Evolutionary conservation across 1,140 invertebrate genomes (phyloP).

Genomic region (Metopolophium dirhodum): DNA sequence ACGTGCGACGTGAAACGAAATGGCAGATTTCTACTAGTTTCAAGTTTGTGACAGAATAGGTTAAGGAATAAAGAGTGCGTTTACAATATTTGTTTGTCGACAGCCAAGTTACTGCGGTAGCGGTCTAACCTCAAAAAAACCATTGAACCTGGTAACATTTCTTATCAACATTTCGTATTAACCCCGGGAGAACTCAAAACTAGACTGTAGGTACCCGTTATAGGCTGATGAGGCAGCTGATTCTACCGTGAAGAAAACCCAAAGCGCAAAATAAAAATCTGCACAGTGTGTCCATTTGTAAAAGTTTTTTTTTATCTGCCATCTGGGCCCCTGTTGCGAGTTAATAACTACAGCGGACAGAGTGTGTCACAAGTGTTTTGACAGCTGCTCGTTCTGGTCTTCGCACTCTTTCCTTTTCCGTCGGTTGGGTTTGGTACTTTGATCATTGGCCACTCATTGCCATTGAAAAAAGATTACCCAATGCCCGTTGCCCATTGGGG

Average conservation of each 20-base stretch:
- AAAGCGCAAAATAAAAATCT: neutral
- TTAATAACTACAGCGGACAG: neutral
- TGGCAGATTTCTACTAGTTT: neutral
- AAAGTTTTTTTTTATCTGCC: neutral
- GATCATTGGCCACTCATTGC: constrained; percentile 65
- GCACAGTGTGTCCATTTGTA: constrained; percentile 43
- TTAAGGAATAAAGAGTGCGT: neutral
- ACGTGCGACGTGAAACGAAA: neutral
- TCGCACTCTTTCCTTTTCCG: constrained; percentile 14
- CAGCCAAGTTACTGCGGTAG: neutral
- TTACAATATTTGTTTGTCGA: neutral
- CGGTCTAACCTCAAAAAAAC: neutral
- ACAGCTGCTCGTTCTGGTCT: constrained; percentile 15
- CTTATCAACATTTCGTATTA: too few species aligned
- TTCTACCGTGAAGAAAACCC: neutral
- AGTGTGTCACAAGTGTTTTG: constrained; percentile 47
- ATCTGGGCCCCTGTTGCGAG: neutral
- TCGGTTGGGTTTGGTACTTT: constrained; percentile 29
- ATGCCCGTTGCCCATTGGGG: constrained; percentile 60
- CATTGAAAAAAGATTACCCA: too few species aligned
- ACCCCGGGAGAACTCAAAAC: too few species aligned
- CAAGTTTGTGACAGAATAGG: neutral
- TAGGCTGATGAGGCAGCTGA: too few species aligned
- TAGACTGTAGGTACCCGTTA: too few species aligned
- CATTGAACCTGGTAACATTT: too few species aligned